Conservation (phyloP, 2,888 invertebrate genomes). For the Drosophila borealis region DNA sequence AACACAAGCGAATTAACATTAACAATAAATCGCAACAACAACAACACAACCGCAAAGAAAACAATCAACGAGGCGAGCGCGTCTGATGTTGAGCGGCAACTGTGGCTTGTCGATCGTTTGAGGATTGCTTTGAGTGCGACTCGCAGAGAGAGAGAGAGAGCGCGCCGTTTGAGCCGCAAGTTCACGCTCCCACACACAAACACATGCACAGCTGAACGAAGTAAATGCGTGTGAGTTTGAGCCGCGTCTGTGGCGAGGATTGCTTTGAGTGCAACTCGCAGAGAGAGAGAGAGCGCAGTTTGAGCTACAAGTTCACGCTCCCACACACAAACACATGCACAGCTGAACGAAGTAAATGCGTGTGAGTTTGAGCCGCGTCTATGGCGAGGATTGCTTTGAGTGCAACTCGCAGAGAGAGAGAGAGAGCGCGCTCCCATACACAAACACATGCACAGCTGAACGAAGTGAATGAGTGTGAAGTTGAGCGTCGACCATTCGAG, state of each 20-base stretch:
- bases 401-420: background rate
- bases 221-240: conserved; percentile 49
- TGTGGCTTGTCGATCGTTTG: conserved; percentile 32
- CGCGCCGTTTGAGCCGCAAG: conserved; percentile 11
- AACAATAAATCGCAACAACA: conserved; percentile 53
- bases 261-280: no score
- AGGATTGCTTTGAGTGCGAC: conserved; percentile 34
- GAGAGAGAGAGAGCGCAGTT: no score
- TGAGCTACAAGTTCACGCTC: no score
- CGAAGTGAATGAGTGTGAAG: conserved; percentile 51
- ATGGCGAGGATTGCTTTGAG: conserved; percentile 43
- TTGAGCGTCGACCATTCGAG: conserved; percentile 28
- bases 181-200: conserved; percentile 15
- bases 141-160: background rate
- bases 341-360: no score
- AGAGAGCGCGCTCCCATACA: conserved; percentile 7
- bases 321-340: no score
- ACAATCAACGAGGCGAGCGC: conserved; percentile 46
- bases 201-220: conserved; percentile 13
- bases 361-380: no score
- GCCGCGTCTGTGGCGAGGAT: no score
- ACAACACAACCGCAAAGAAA: conserved; percentile 9
- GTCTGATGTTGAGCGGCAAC: conserved; percentile 53
- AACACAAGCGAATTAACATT: conserved; percentile 70
- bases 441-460: background rate